Evolutionary conservation across 2,888 invertebrate genomes (phyloP), one percentile per base, ranked within the genome.

Genomic region (Pteria penguin): DNA sequence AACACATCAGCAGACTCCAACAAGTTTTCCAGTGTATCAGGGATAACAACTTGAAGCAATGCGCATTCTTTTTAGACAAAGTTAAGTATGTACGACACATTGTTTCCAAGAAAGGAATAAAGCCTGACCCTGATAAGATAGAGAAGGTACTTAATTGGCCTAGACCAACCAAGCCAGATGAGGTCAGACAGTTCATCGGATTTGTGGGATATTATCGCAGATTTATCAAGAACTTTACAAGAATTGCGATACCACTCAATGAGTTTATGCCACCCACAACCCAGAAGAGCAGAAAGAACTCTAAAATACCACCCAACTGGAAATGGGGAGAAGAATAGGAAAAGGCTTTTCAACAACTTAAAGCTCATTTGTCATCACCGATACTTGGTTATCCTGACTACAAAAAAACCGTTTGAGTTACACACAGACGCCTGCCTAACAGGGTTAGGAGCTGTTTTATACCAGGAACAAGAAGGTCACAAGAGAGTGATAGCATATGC

Each of bases 401-500:
- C 33, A n/a, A 5, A 27, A 1, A 11, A 52, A 29, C 72, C 82
- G 0, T 82, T 76, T 66, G 80, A 82, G 57, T 45, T 79, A 2
- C 79, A 82, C 31, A 73, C 70, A 5, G 82, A 82, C 45, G 80
- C 75, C 1, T 73, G 67, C 14, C 5, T 45, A 2, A 24, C 55
- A 57, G 79, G 62, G 18, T 31, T 80, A 24, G 79, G 80, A 54
- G 78, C 78, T 3, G 67, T 81, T 2, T 52, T 79, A n/a, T 79
- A 81, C 36, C 65, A 73, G 52, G 26, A 55, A 18, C 75, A 81
- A 36, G 58, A 74, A 4, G 72, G 69, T 14, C 22, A 67, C 18
- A 72, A 62, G 45, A n/a, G 36, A 27, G 78, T 78, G 3, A 80
- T 80, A n/a, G 72, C 79, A 1, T 81, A 78, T 80, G 82, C 81